A percentile compares a stretch with the other conserved stretches of the same genome.
These are phyloP conservation scores for Danio kyathit DNA, from an alignment of 2,797 vertebrate species.

Conservation along the genomic window DNA sequence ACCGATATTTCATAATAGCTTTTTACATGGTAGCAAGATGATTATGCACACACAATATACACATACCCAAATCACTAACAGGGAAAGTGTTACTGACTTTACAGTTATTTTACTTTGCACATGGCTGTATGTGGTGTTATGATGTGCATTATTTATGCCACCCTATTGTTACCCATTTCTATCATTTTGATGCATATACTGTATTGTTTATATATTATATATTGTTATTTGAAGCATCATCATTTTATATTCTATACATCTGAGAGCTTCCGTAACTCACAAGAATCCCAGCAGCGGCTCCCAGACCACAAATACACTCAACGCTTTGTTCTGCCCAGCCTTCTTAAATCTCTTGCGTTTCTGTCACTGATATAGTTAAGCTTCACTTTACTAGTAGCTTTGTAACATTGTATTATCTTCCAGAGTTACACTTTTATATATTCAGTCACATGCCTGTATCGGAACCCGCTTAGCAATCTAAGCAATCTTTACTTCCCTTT, in stretches of 20 bases:
- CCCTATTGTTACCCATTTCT: too few species aligned
- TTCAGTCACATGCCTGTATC: neutral
- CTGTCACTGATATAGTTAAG: slow-evolving; percentile 52
- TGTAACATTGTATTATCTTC: neutral
- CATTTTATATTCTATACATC: slow-evolving; percentile 32
- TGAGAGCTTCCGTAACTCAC: slow-evolving; percentile 46
- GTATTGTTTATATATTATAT: neutral
- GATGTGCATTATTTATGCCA: too few species aligned
- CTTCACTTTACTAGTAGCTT: slow-evolving; percentile 25
- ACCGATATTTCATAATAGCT: too few species aligned
- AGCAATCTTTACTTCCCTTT: slow-evolving; percentile 18
- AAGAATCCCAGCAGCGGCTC: slow-evolving; percentile 8
- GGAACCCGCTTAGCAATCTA: slow-evolving; percentile 14
- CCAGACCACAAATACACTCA: slow-evolving; percentile 44
- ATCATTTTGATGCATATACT: too few species aligned
- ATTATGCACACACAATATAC: too few species aligned
- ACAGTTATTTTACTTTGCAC: too few species aligned
- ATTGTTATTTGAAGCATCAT: slow-evolving; percentile 27
- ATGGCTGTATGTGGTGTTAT: too few species aligned
- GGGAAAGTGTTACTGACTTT: too few species aligned
- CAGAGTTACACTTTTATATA: slow-evolving; percentile 19
- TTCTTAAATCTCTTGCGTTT: slow-evolving; percentile 39
- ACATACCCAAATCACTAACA: too few species aligned
- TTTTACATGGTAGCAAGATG: too few species aligned
- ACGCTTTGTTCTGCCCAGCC: slow-evolving; percentile 52